These are phyloP conservation scores for Gyrodactylus salaris DNA, from an alignment of 1,140 invertebrate species.

Conservation along the genomic window DNA sequence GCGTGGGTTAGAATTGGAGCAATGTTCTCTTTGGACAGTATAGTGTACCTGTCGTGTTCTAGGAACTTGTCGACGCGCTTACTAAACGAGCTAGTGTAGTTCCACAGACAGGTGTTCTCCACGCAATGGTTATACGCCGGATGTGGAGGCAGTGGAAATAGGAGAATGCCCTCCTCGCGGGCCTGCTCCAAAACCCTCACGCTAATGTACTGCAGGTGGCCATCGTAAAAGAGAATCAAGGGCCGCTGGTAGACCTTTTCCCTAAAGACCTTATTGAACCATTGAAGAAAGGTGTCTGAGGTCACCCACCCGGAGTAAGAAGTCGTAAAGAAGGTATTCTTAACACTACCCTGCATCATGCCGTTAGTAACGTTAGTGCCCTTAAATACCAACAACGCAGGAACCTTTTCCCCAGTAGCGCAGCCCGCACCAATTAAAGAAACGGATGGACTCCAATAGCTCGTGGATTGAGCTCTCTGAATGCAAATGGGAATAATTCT, in stretches of 20 bases:
- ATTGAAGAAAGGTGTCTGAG: constrained; percentile 1
- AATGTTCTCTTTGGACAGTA: not conserved
- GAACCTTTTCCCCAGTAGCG: constrained; percentile 5
- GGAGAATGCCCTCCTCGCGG: not conserved
- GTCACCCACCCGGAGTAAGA: not conserved
- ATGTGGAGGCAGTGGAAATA: constrained; percentile 6
- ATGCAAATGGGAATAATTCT: not conserved
- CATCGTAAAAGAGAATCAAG: constrained; percentile 6
- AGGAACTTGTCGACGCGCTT: not conserved
- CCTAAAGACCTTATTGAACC: not conserved
- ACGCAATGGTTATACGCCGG: constrained; percentile 4
- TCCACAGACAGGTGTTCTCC: not conserved
- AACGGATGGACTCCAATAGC: constrained; percentile 3
- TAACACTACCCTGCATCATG: not conserved
- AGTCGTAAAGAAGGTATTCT: not conserved
- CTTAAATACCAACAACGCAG: not conserved
- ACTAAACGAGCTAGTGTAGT: not conserved
- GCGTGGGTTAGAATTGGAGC: not conserved
- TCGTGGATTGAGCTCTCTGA: constrained; percentile 4
- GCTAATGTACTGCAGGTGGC: constrained; percentile 1
- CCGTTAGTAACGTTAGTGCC: not conserved
- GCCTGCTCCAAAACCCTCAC: constrained; percentile 5
- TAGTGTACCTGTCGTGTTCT: not conserved
- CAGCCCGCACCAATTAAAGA: constrained; percentile 4
- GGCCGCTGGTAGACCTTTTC: not conserved